These are phyloP conservation scores for Bombyx huttoni DNA, from an alignment of 2,888 invertebrate genomes.

Conservation along the genomic window DNA sequence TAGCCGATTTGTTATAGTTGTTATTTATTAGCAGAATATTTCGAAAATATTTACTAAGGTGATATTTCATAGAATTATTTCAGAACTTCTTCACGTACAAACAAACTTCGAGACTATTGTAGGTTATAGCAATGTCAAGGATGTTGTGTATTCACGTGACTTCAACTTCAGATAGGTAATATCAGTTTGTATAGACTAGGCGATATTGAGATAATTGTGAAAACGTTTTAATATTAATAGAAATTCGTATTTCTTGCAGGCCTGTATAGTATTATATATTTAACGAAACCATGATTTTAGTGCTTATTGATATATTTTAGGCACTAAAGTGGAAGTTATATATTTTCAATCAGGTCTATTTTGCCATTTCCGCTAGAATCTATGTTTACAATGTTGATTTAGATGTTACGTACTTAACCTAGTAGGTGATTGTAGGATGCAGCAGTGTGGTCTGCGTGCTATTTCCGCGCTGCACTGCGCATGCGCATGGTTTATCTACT, in stretches of 20 bases:
- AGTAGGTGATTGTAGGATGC: conserved; percentile 8
- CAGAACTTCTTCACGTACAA: neutral
- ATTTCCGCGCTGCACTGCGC: conserved; percentile 7
- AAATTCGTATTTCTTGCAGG: no score
- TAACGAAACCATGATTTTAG: no score
- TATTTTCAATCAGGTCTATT: no score
- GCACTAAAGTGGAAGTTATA: no score
- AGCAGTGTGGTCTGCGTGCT: neutral
- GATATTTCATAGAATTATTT: conserved; percentile 12
- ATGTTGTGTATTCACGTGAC: neutral
- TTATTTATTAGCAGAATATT: neutral
- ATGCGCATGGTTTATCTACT: conserved; percentile 13
- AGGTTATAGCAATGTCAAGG: neutral
- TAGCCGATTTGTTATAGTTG: no score
- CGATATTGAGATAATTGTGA: no score
- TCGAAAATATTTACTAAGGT: conserved; percentile 3
- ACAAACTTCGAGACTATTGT: neutral
- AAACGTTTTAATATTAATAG: no score
- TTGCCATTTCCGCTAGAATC: no score
- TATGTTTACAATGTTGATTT: no score
- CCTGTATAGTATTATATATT: no score
- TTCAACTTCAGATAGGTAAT: neutral
- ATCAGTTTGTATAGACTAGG: no score
- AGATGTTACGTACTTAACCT: conserved; percentile 2
- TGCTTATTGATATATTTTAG: no score